Percentiles rank a stretch among this genome's conserved stretches.
phyloP scores from a whole-genome alignment of 2,113 vertebrate species.

The Caloenas nicobarica region DNA sequence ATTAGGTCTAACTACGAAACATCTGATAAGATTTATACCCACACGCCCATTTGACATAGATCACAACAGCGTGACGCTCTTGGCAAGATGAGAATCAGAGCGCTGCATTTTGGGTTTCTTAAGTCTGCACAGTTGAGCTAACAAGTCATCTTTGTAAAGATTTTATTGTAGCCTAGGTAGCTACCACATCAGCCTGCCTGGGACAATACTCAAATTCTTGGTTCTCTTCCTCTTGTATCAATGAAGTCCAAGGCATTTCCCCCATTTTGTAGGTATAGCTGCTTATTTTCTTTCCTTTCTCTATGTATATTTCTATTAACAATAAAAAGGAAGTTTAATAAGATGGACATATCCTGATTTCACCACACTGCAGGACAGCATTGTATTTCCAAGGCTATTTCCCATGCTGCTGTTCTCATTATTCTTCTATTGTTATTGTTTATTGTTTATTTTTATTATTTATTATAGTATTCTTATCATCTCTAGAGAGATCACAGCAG shows the following conservation, averaged over 20 bases:
- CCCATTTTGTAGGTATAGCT: background rate
- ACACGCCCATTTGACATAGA: background rate
- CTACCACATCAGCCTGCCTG: background rate
- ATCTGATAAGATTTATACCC: background rate
- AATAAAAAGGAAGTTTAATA: background rate
- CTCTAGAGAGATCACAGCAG: background rate
- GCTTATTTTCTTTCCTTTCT: background rate
- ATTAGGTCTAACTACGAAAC: background rate
- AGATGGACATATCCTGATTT: background rate
- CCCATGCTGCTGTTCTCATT: background rate
- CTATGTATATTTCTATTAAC: background rate
- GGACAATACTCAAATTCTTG: background rate
- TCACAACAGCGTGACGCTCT: background rate
- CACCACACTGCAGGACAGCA: background rate
- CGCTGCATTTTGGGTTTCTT: background rate
- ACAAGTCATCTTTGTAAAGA: background rate
- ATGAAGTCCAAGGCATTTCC: background rate
- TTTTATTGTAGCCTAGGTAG: background rate
- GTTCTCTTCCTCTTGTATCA: background rate
- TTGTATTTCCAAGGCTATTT: background rate
- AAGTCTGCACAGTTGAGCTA: too few relatives aligned
- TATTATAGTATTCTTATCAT: too few relatives aligned
- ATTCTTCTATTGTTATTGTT: too few relatives aligned
- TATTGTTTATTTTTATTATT: too few relatives aligned
- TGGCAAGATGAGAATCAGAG: background rate